Conservation (phyloP, 2,888 invertebrate species). For the Andrena flavipes region DNA sequence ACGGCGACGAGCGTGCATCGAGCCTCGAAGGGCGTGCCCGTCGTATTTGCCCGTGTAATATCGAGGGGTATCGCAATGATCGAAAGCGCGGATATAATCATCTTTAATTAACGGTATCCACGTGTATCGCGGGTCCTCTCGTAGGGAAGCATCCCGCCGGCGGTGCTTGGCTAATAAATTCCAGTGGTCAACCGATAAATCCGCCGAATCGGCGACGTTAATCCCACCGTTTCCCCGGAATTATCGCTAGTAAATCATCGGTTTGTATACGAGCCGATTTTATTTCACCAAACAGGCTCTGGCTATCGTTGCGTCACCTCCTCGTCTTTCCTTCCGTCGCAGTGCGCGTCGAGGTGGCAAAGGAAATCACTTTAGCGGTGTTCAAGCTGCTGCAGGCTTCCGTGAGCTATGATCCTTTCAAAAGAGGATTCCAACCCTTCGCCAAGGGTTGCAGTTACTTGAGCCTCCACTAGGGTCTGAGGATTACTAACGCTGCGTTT, state of each 20-base stretch:
- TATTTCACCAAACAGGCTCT: slow-evolving; percentile 22
- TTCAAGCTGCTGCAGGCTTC: background rate
- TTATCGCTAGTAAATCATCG: slow-evolving; percentile 53
- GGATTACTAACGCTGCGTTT: no score
- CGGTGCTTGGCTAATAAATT: slow-evolving; percentile 52
- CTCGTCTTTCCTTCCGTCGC: background rate
- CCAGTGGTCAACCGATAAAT: slow-evolving; percentile 57
- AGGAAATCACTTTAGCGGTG: background rate
- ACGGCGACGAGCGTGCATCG: slow-evolving; percentile 46
- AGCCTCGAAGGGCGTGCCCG: slow-evolving; percentile 56
- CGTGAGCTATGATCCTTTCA: background rate
- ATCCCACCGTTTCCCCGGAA: slow-evolving; percentile 58
- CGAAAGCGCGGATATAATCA: slow-evolving; percentile 61
- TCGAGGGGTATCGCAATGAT: slow-evolving; percentile 42
- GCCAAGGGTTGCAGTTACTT: no score
- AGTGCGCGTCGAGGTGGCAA: background rate
- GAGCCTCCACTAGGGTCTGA: no score
- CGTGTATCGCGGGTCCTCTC: slow-evolving; percentile 56
- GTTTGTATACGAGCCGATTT: slow-evolving; percentile 31
- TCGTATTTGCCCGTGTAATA: slow-evolving; percentile 43
- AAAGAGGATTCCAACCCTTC: background rate
- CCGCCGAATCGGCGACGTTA: slow-evolving; percentile 60
- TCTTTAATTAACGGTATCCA: slow-evolving; percentile 62
- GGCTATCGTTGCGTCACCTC: slow-evolving; percentile 7
- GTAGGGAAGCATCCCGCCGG: slow-evolving; percentile 47